phyloP scores from a whole-genome alignment of 30 jellyfish, hydroid and myxozoan species.

The Aurelia sp. region DNA sequence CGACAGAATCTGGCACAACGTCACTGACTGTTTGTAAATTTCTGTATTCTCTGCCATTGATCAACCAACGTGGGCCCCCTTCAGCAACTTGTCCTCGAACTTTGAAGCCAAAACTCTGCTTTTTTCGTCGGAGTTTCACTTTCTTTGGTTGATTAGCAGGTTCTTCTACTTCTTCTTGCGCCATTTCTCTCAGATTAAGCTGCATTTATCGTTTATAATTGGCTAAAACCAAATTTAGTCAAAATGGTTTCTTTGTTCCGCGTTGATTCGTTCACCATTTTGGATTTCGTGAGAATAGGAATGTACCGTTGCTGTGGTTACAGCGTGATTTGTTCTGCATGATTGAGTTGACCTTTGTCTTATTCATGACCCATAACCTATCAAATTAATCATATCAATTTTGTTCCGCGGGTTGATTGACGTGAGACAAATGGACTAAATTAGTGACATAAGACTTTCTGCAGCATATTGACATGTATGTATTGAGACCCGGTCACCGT shows the following conservation, averaged over 20 bases:
- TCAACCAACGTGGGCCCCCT: slow-evolving; percentile 73
- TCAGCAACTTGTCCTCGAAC: slow-evolving; percentile 49
- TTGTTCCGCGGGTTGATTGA: too few relatives aligned
- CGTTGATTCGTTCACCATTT: neutral
- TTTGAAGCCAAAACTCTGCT: slow-evolving; percentile 59
- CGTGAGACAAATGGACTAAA: too few relatives aligned
- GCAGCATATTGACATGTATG: too few relatives aligned
- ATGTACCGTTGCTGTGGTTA: too few relatives aligned
- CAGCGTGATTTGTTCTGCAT: too few relatives aligned
- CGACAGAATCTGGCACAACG: slow-evolving; percentile 47
- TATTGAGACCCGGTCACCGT: too few relatives aligned
- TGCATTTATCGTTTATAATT: neutral
- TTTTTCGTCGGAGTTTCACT: slow-evolving; percentile 39
- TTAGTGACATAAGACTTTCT: too few relatives aligned
- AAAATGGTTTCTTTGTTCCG: neutral
- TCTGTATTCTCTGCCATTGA: slow-evolving; percentile 33
- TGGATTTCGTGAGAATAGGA: too few relatives aligned
- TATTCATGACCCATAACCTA: too few relatives aligned
- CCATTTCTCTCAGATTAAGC: neutral
- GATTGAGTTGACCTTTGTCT: too few relatives aligned
- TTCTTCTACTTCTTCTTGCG: slow-evolving; percentile 23
- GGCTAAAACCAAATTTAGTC: neutral
- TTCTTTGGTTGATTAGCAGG: slow-evolving; percentile 12
- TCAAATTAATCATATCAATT: too few relatives aligned
- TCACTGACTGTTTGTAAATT: slow-evolving; percentile 56